These are phyloP conservation scores for Euura saliciscinereae DNA, from an alignment of 1,140 invertebrate genomes.

Conservation along the genomic window DNA sequence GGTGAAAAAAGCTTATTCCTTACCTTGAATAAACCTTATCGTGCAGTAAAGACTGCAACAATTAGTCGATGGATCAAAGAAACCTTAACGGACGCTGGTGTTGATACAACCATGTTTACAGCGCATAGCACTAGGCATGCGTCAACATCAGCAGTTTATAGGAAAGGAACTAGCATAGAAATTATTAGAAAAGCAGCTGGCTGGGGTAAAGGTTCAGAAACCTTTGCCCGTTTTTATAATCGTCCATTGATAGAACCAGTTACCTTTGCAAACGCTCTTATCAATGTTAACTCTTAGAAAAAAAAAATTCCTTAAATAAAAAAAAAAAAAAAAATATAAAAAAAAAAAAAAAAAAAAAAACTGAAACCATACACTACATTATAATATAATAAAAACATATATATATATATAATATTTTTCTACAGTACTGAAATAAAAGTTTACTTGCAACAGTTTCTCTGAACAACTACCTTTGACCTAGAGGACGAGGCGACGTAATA, in stretches of 20 bases:
- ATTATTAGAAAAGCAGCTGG: constrained; percentile 7
- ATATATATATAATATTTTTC: no score
- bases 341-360: constrained; percentile 23
- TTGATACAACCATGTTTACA: constrained; percentile 31
- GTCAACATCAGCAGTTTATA: constrained; percentile 16
- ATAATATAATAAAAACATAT: not conserved
- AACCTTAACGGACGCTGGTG: constrained; percentile 27
- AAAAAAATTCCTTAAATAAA: constrained; percentile 9
- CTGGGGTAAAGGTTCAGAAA: constrained; percentile 30
- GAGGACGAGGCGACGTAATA: no score
- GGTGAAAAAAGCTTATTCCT: constrained; percentile 20
- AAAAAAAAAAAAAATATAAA: constrained; percentile 36
- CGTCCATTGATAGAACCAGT: not conserved
- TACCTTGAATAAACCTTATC: constrained; percentile 23
- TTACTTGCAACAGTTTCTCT: no score
- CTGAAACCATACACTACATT: not conserved
- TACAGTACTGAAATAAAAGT: no score
- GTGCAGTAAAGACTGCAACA: constrained; percentile 28
- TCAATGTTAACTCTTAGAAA: no score
- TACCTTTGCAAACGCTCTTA: not conserved
- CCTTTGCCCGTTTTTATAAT: constrained; percentile 37
- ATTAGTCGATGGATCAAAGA: constrained; percentile 41
- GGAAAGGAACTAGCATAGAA: constrained; percentile 30
- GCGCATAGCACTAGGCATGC: no score
- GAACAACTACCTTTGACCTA: no score